These are phyloP conservation scores for Harpegnathos saltator DNA, from an alignment of 1,140 invertebrate species.

Conservation along the genomic window DNA sequence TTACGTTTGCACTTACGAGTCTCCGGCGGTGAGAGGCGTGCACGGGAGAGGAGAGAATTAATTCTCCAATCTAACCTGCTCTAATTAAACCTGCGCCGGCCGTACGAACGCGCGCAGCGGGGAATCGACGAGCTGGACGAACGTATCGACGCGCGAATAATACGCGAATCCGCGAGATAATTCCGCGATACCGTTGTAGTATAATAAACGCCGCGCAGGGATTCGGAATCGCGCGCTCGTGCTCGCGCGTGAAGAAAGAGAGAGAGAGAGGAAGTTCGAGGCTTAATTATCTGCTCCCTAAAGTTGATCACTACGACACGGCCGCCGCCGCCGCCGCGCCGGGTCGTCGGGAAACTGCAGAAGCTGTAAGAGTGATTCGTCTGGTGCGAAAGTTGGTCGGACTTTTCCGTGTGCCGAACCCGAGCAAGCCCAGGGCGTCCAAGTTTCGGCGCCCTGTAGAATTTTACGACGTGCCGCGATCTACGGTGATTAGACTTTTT, in stretches of 20 bases:
- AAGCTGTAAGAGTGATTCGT: constrained; percentile 67
- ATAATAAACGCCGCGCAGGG: constrained; percentile 58
- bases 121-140: too few relatives aligned
- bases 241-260: too few relatives aligned
- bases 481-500: not conserved
- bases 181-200: constrained; percentile 45
- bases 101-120: too few relatives aligned
- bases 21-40: too few relatives aligned
- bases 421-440: not conserved
- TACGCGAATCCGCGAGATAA: not conserved
- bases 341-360: constrained; percentile 28
- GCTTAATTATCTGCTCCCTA: constrained; percentile 66
- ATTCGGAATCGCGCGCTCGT: constrained; percentile 42
- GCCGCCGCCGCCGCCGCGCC: too few relatives aligned
- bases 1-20: too few relatives aligned
- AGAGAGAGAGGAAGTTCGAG: constrained; percentile 25
- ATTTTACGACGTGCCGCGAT: constrained; percentile 53
- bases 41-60: too few relatives aligned
- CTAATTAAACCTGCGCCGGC: too few relatives aligned
- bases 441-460: constrained; percentile 53
- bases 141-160: too few relatives aligned
- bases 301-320: constrained; percentile 62
- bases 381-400: constrained; percentile 61
- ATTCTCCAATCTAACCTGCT: too few relatives aligned
- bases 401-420: constrained; percentile 54